phyloP scores from a whole-genome alignment of 2,888 invertebrate species.

The Morinoia aosen region DNA sequence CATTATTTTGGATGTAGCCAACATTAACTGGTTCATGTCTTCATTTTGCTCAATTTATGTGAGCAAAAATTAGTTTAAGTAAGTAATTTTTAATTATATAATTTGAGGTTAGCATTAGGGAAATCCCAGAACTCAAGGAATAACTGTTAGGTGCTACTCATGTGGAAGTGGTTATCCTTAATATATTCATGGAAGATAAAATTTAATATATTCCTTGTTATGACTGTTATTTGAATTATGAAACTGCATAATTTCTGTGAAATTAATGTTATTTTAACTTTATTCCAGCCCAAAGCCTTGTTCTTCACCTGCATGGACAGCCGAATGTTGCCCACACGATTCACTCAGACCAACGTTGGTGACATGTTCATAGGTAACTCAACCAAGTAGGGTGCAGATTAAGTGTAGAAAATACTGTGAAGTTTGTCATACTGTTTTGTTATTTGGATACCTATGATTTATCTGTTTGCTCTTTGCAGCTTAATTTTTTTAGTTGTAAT shows the following conservation, averaged over 20 bases:
- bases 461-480: too few relatives aligned
- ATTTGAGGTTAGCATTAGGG: too few relatives aligned
- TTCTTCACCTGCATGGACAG: slow-evolving; percentile 99
- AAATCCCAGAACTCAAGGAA: too few relatives aligned
- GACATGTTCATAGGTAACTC: slow-evolving; percentile 94
- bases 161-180: background rate
- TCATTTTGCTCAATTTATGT: too few relatives aligned
- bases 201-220: background rate
- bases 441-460: background rate
- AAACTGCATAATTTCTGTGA: background rate
- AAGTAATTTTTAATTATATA: too few relatives aligned
- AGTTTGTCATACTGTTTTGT: slow-evolving; percentile 56
- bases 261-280: background rate
- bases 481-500: too few relatives aligned
- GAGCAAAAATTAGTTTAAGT: too few relatives aligned
- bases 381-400: background rate
- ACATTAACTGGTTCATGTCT: too few relatives aligned
- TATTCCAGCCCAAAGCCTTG: slow-evolving; percentile 88
- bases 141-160: too few relatives aligned
- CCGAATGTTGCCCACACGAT: slow-evolving; percentile 95
- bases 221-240: background rate
- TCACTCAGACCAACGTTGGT: slow-evolving; percentile 94
- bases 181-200: background rate
- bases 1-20: too few relatives aligned
- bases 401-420: background rate